These are phyloP conservation scores for Serrognathus titanus DNA, from an alignment of 2,888 invertebrate species.

Conservation along the genomic window DNA sequence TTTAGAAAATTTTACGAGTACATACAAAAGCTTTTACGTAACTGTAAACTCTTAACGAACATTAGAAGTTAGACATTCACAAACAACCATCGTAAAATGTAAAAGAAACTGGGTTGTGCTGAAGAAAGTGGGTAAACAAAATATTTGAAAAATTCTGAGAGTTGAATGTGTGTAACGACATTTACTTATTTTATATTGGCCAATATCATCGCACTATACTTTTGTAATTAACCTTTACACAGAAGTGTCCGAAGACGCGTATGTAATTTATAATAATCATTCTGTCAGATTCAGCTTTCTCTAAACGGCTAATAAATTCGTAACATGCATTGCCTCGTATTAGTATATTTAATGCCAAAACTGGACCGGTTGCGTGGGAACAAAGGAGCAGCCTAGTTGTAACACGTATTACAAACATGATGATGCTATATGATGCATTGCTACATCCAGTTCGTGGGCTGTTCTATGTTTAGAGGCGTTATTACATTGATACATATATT, in stretches of 20 bases:
- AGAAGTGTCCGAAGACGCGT: background rate
- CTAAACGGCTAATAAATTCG: background rate
- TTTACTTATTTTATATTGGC: background rate
- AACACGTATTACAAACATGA: constrained; percentile 31
- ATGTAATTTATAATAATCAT: constrained; percentile 1
- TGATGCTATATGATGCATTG: constrained; percentile 32
- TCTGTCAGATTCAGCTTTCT: constrained; percentile 1
- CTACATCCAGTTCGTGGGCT: constrained; percentile 32
- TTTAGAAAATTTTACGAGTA: no score
- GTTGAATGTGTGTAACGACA: background rate
- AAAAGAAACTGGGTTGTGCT: no score
- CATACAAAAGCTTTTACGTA: no score
- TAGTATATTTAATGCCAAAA: constrained; percentile 7
- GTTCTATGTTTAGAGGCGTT: constrained; percentile 33
- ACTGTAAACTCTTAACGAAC: no score
- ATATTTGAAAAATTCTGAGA: background rate
- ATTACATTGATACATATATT: constrained; percentile 36
- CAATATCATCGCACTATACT: background rate
- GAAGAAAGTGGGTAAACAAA: background rate
- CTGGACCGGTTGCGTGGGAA: constrained; percentile 8
- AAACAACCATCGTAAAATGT: no score
- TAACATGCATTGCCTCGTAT: background rate
- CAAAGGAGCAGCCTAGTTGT: constrained; percentile 24
- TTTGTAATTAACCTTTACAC: constrained; percentile 2
- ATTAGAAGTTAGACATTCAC: no score